phyloP scores from a whole-genome alignment of 2,797 vertebrate genomes.

The Alfaro cultratus region DNA sequence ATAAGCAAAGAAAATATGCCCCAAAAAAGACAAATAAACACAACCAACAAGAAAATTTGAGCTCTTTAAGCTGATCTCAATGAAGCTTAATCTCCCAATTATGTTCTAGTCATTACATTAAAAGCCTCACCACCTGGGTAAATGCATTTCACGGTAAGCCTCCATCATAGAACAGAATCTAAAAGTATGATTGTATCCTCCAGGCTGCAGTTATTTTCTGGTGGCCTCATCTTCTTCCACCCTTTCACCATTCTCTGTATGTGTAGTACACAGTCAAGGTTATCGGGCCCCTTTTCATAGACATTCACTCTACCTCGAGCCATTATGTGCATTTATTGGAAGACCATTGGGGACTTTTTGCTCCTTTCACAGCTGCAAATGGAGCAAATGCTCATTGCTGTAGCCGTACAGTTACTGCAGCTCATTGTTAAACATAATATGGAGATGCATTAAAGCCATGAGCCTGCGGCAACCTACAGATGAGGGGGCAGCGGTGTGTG shows the following conservation, averaged over 20 bases:
- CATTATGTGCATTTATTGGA: slow-evolving; percentile 62
- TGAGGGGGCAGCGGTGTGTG: slow-evolving; percentile 11
- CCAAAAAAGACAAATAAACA: background rate
- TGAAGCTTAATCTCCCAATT: slow-evolving; percentile 9
- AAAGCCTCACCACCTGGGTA: slow-evolving; percentile 2
- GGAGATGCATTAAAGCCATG: slow-evolving; percentile 45
- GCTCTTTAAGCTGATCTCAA: background rate
- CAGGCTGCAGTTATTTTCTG: slow-evolving; percentile 25
- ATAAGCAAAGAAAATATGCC: too few species aligned
- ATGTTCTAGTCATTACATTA: background rate
- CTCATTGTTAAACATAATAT: slow-evolving; percentile 60
- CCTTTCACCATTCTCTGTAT: slow-evolving; percentile 38
- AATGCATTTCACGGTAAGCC: slow-evolving; percentile 6
- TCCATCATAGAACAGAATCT: slow-evolving; percentile 9
- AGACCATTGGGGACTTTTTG: slow-evolving; percentile 36
- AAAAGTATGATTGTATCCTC: slow-evolving; percentile 18
- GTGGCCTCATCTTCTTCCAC: slow-evolving; percentile 17
- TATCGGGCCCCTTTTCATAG: slow-evolving; percentile 54
- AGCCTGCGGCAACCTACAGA: slow-evolving; percentile 26
- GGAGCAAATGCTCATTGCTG: slow-evolving; percentile 48
- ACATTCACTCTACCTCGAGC: slow-evolving; percentile 36
- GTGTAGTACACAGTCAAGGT: slow-evolving; percentile 53
- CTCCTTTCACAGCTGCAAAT: slow-evolving; percentile 54
- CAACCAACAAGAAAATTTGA: background rate
- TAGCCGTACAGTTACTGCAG: slow-evolving; percentile 47